Base-by-base conservation (phyloP, 1,140 invertebrate species). In the Aleiodes sp. region DNA sequence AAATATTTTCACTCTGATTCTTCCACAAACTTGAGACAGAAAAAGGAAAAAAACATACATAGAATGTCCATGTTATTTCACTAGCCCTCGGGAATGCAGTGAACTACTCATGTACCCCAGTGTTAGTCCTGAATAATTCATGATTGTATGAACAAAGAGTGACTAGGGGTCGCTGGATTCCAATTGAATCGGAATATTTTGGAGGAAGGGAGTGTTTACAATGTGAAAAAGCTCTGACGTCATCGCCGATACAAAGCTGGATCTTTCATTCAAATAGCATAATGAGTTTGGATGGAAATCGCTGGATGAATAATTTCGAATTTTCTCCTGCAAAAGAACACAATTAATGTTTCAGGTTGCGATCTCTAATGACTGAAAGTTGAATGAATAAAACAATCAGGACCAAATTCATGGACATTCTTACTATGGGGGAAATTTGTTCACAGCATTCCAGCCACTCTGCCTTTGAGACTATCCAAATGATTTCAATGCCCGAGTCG, bases 81-180 rank as follows among this genome's bases (percentile, higher is more conserved):
- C 39, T 35, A 14, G 39, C 14, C n/a, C 39, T 28, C 12, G 10
- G 10, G n/a, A 46, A 28, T 46, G n/a, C 39, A 21, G 62, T 24
- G 19, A 26, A 43, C n/a, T 24, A 43, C 37, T 26, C 39, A 46
- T 41, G 62, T n/a, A 9, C 4, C 62, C 10, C 39, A n/a, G 39
- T 41, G 39, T 41, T 8, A 41, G 39, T 41, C n/a, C 6, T 62
- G 31, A 62, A 35, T 62, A 37, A 62, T 62, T 62, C 31, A 62
- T 62, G 29, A 35, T 6, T 35, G 10, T 21, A 14, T 59, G 56
- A 33, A 59, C 56, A 59, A 52, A 62, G 26, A 37, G 31, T 37
- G 60, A 19, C 26, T 9, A 31, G 16, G 29, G 26, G 12, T 28
- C 16, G 12, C 21, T 60, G 2, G 0, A 62, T 62, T 35, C 37